Evolutionary conservation across 2,888 invertebrate species (phyloP), one percentile per base, ranked within the genome.

Genomic region (Drosophila phalerata): DNA sequence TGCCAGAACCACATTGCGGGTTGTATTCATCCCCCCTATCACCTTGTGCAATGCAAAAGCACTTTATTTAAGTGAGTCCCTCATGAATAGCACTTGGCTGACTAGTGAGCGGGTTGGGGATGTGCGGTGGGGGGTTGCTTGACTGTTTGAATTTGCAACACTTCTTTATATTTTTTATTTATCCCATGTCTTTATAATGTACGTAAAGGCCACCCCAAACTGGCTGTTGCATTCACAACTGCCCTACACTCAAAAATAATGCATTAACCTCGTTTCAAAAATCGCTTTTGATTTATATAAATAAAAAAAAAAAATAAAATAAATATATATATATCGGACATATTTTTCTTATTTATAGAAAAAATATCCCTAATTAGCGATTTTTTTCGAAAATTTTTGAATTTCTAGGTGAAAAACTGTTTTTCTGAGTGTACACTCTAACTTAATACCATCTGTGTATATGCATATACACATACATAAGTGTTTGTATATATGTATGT

Each of bases 61-160:
- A 85, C 85, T 85, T 85, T 85, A 88, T 85, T 85, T 85, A 88
- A 85, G 85, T 85, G 85, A 85, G 85, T 88, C 89, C 85, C 85
- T 84, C 85, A 81, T 85, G 85, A 88, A 88, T 85, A 81, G 81
- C 89, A 86, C 87, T 86, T 79, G 81, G 69, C 67, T 79, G 73
- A 58, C 58, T 66, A 57, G 69, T 52, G 47, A 42, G 32, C 17
- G 25, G 38, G 13, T 15, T 45, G 51, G 13, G 47, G 22, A 4
- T 22, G 22, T 22, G 22, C 3, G 22, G 22, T 22, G 22, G 22
- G 22, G 52, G 15, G 37, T 25, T 64, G 71, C 65, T 56, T 62
- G 57, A 69, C 57, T 76, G 88, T 74, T 84, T 88, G 87, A 84
- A 81, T 88, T 86, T 84, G 81, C 69, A 79, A 86, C 85, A 85